These are phyloP conservation scores for Rostratula benghalensis DNA, from an alignment of 2,113 vertebrate species.

Conservation along the genomic window DNA sequence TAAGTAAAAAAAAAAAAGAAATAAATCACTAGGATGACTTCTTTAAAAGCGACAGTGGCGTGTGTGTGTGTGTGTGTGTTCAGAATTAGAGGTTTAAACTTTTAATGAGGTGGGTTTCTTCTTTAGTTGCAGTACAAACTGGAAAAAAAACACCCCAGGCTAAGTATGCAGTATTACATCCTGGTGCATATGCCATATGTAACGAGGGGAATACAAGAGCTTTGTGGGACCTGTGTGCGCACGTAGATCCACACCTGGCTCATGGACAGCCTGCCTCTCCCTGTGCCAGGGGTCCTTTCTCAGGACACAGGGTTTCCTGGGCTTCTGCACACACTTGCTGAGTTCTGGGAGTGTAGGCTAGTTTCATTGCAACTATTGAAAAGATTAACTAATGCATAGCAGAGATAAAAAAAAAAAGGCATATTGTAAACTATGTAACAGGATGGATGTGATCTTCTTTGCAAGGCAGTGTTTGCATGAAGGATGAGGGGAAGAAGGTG, in stretches of 20 bases:
- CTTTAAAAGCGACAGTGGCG: neutral
- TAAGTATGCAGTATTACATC: neutral
- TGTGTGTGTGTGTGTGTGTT: neutral
- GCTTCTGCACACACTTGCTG: neutral
- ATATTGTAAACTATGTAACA: neutral
- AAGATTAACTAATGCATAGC: neutral
- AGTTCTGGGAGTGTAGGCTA: neutral
- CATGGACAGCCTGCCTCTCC: neutral
- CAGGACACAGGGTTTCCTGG: neutral
- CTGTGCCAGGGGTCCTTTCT: neutral
- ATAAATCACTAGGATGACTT: neutral
- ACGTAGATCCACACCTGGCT: neutral
- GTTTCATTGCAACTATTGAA: neutral
- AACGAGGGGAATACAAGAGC: neutral
- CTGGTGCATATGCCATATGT: neutral
- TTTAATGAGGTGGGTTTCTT: neutral
- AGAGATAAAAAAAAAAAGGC: neutral
- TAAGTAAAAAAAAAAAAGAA: neutral
- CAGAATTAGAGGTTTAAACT: neutral
- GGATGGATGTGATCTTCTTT: neutral
- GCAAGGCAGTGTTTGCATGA: neutral
- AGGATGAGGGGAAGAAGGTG: neutral
- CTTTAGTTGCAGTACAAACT: neutral
- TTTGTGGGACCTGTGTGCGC: neutral
- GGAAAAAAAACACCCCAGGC: neutral